Conservation (phyloP, 1,140 invertebrate species). For the Drosophila eugracilis region DNA sequence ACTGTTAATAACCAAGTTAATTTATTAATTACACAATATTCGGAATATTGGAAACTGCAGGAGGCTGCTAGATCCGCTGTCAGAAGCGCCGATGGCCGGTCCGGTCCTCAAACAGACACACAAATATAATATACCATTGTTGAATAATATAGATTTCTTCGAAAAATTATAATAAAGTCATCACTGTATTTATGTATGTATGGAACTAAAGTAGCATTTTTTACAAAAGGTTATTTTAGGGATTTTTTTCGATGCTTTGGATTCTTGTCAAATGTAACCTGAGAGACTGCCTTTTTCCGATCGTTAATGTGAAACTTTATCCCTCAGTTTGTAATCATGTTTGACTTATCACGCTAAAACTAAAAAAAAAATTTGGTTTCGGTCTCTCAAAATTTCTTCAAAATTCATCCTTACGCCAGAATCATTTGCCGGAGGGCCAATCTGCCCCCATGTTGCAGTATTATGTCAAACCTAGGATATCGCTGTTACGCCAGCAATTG, state of each 20-base stretch:
- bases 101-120: slow-evolving; percentile 50
- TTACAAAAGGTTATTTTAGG: too few species aligned
- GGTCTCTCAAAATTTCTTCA: slow-evolving; percentile 16
- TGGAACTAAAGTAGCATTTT: not conserved
- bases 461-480: not conserved
- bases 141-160: slow-evolving; percentile 71
- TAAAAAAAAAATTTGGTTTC: not conserved
- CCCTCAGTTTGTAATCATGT: not conserved
- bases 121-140: slow-evolving; percentile 74
- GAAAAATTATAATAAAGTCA: slow-evolving; percentile 68
- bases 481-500: slow-evolving; percentile 1
- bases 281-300: too few species aligned
- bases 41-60: slow-evolving; percentile 58
- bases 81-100: slow-evolving; percentile 32
- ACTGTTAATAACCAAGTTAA: slow-evolving; percentile 81
- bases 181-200: slow-evolving; percentile 57
- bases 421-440: slow-evolving; percentile 9
- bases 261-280: too few species aligned
- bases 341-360: not conserved
- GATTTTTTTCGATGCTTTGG: too few species aligned
- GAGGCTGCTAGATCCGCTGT: slow-evolving; percentile 53
- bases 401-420: slow-evolving; percentile 36
- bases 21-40: slow-evolving; percentile 68
- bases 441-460: not conserved
- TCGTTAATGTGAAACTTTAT: not conserved